phyloP scores from a whole-genome alignment of 2,113 vertebrate species.

The Gymnocephalus cernua region DNA sequence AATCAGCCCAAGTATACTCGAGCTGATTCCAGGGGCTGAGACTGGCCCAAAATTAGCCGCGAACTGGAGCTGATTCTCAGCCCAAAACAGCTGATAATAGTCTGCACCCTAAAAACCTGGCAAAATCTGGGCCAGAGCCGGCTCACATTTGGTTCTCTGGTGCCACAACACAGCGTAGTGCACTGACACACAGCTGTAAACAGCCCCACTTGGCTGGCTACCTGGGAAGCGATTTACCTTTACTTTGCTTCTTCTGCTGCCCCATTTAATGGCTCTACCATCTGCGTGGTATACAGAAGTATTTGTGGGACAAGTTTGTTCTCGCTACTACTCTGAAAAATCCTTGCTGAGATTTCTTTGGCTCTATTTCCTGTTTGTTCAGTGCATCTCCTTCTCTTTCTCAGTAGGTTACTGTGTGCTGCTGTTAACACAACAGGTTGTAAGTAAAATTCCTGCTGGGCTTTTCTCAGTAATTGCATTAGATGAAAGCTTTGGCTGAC shows the following conservation, averaged over 20 bases:
- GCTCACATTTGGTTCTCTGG: slow-evolving; percentile 11
- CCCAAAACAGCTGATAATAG: slow-evolving; percentile 3
- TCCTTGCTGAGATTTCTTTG: slow-evolving; percentile 32
- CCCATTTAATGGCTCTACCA: slow-evolving; percentile 66
- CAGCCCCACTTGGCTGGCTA: slow-evolving; percentile 36
- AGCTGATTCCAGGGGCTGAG: slow-evolving; percentile 5
- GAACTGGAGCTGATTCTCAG: slow-evolving; percentile 14
- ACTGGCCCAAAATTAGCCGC: slow-evolving; percentile 4
- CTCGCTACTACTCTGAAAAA: slow-evolving; percentile 34
- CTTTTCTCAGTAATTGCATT: slow-evolving; percentile 53
- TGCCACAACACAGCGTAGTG: slow-evolving; percentile 31
- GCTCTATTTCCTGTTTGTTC: slow-evolving; percentile 54
- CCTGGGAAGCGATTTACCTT: slow-evolving; percentile 67
- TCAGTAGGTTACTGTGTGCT: slow-evolving; percentile 42
- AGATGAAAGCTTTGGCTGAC: slow-evolving; percentile 72
- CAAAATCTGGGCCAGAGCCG: slow-evolving; percentile 19
- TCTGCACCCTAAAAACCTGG: not conserved
- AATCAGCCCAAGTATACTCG: slow-evolving; percentile 10
- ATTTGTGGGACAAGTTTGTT: slow-evolving; percentile 52
- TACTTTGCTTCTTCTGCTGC: slow-evolving; percentile 34
- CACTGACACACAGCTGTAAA: slow-evolving; percentile 36
- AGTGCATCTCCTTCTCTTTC: slow-evolving; percentile 40
- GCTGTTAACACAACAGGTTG: slow-evolving; percentile 64
- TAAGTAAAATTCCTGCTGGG: slow-evolving; percentile 57
- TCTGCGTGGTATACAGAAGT: slow-evolving; percentile 48